Evolutionary conservation across 2,797 vertebrate genomes (phyloP), one percentile per base, ranked within the genome.

Genomic region (Paedocypris micromegethes): DNA sequence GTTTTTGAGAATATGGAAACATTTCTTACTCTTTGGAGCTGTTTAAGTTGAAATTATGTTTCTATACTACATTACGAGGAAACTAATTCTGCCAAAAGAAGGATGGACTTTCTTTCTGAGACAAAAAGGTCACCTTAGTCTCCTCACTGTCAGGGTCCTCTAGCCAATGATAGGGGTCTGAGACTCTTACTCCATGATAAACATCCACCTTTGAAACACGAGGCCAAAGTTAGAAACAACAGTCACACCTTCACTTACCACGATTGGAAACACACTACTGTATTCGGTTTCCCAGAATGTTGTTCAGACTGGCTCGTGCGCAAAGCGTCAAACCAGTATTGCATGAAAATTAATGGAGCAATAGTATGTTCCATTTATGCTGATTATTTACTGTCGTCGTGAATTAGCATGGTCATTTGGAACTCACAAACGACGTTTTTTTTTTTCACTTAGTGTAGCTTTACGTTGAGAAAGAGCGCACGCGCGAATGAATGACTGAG

Each of bases 81-180:
- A 23, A 23, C 23, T 23, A 23, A 23, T 23, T 23, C 23, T 23
- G 23, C 23, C 23, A 23, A 23, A 23, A 23, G 23, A 23, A 23
- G 23, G 23, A 23, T 23, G 23, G 23, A 23, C 23, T 23, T 23
- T 23, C 23, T 23, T 23, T 23, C 23, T 3, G 6, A 44, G 3
- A 9, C 39, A 6, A n/a, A 44, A 50, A 2, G 2, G 42, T 70
- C 45, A 90, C 90, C 83, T 76, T 84, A 1, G 89, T 89, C 74
- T 89, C 87, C 2, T 86, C 73, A 45, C 82, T 72, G 37, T 89
- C 80, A 0, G 86, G 73, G 63, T 91, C 86, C 40, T 91, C 90
- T 60, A 90, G 79, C 88, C 88, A 90, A 2, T 52, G 57, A 5
- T 90, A 91, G 0, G 88, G 86, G 44, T 91, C 87, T 3, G 72